Percentiles rank a stretch among this genome's conserved stretches.
phyloP scores from a whole-genome alignment of 1,140 invertebrate species.

The Zaprionus camerounensis region DNA sequence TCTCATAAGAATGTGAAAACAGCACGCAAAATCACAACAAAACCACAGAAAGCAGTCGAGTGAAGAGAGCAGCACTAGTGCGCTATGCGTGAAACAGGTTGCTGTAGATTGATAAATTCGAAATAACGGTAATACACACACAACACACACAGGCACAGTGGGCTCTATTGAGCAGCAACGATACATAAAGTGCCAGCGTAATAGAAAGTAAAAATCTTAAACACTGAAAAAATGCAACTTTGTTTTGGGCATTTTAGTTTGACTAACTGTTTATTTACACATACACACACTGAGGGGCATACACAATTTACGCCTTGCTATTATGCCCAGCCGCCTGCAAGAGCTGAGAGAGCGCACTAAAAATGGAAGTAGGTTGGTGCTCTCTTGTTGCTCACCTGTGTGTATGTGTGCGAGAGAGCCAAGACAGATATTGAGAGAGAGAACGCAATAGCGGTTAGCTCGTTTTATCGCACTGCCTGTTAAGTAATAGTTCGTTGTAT shows the following conservation, averaged over 20 bases:
- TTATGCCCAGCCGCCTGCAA: slow-evolving; percentile 31
- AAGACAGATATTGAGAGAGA: slow-evolving; percentile 12
- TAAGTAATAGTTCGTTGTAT: slow-evolving; percentile 52
- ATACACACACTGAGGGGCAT: slow-evolving; percentile 2
- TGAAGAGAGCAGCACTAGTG: not conserved
- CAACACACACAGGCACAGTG: slow-evolving; percentile 20
- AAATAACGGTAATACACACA: slow-evolving; percentile 54
- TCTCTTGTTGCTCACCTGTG: slow-evolving; percentile 25
- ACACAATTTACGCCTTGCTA: slow-evolving; percentile 17
- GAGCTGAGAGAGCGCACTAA: slow-evolving; percentile 19
- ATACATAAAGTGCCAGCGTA: slow-evolving; percentile 49
- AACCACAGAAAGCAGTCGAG: slow-evolving; percentile 8
- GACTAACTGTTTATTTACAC: slow-evolving; percentile 51
- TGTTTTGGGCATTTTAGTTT: slow-evolving; percentile 45
- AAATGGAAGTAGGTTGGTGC: slow-evolving; percentile 59
- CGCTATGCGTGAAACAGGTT: slow-evolving; percentile 58
- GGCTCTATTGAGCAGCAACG: slow-evolving; percentile 11
- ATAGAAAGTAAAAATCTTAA: slow-evolving; percentile 74
- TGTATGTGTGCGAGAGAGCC: slow-evolving; percentile 13
- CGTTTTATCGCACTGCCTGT: slow-evolving; percentile 42
- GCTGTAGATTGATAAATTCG: slow-evolving; percentile 24
- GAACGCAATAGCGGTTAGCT: slow-evolving; percentile 37
- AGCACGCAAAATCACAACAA: slow-evolving; percentile 30
- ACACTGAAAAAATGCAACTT: slow-evolving; percentile 39
- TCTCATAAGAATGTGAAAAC: slow-evolving; percentile 76